Percentiles rank a stretch among this genome's conserved stretches.
phyloP scores from a whole-genome alignment of 1,140 invertebrate species.

The Zeugodacus cucurbitae region DNA sequence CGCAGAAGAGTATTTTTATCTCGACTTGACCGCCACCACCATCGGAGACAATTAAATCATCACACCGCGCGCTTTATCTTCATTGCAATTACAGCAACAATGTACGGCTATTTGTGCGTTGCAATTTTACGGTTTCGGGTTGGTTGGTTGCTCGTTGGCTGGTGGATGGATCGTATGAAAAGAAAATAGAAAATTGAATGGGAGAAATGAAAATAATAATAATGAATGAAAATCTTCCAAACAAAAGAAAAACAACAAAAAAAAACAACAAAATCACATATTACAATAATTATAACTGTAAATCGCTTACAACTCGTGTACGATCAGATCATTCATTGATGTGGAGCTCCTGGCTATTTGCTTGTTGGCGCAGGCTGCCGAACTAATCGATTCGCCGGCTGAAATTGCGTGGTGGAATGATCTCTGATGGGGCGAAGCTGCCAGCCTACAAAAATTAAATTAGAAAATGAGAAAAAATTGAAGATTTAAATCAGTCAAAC shows the following conservation, averaged over 20 bases:
- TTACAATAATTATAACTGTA: not conserved
- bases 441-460: not conserved
- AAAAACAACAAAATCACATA: not conserved
- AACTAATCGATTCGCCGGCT: not conserved
- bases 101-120: not conserved
- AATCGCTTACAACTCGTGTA: not conserved
- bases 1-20: not conserved
- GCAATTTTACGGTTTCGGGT: no score
- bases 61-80: not conserved
- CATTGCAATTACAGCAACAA: conserved; percentile 11
- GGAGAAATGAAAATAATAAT: not conserved
- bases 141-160: no score
- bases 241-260: not conserved
- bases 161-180: not conserved
- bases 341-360: not conserved
- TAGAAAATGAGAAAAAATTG: not conserved
- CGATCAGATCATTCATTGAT: not conserved
- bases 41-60: conserved; percentile 18
- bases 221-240: not conserved
- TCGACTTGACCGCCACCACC: not conserved
- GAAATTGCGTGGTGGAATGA: not conserved
- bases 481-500: not conserved
- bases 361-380: not conserved
- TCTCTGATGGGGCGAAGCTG: not conserved
- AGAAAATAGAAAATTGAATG: not conserved